phyloP scores from a whole-genome alignment of 2,113 vertebrate genomes.

The Ictalurus punctatus region DNA sequence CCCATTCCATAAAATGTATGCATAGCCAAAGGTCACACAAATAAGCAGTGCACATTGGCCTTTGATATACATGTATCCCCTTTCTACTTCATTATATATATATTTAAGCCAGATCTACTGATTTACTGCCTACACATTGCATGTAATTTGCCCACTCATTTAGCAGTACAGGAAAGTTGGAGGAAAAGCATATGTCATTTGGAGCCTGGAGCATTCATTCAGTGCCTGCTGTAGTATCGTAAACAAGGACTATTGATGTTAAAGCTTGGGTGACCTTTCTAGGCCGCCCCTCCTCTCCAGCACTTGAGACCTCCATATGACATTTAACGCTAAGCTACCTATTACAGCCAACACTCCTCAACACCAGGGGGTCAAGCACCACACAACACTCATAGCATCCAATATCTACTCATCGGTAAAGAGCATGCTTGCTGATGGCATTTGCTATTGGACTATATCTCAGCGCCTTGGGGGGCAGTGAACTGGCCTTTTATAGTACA shows the following conservation, averaged over 20 bases:
- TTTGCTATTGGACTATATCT: slow-evolving; percentile 28
- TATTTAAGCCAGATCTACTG: slow-evolving; percentile 27
- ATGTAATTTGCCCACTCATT: slow-evolving; percentile 35
- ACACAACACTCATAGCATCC: slow-evolving; percentile 66
- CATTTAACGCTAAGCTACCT: slow-evolving; percentile 74
- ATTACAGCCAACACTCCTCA: slow-evolving; percentile 71
- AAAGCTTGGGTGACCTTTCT: slow-evolving; percentile 52
- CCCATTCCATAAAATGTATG: background rate
- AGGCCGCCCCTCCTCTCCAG: slow-evolving; percentile 47
- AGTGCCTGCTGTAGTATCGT: slow-evolving; percentile 24
- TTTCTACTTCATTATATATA: slow-evolving; percentile 11
- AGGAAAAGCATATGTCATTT: slow-evolving; percentile 42
- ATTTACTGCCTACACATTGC: background rate
- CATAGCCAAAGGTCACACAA: slow-evolving; percentile 3
- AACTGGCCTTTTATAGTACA: slow-evolving; percentile 29
- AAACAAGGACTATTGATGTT: slow-evolving; percentile 50
- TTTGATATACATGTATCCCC: slow-evolving; percentile 6
- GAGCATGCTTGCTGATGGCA: slow-evolving; percentile 59
- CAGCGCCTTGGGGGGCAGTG: background rate
- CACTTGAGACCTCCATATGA: slow-evolving; percentile 67
- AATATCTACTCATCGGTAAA: slow-evolving; percentile 70
- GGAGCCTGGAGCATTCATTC: slow-evolving; percentile 44
- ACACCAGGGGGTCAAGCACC: slow-evolving; percentile 68
- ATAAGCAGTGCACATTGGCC: background rate
- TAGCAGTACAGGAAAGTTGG: slow-evolving; percentile 27